These are phyloP conservation scores for Orchesellides sinensis DNA, from an alignment of 2,888 invertebrate genomes.

Conservation along the genomic window DNA sequence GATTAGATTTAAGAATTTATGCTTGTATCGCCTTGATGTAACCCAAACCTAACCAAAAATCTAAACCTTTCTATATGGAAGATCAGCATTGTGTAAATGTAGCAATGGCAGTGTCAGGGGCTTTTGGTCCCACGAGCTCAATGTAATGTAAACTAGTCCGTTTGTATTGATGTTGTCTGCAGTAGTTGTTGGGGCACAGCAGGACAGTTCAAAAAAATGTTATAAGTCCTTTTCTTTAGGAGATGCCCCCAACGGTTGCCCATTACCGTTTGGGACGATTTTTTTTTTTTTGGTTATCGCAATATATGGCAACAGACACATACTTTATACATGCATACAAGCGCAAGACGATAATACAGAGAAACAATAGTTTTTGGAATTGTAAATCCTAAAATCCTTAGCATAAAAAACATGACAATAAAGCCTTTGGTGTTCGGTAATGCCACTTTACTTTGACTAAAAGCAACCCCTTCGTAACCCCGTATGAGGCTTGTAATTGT, in stretches of 20 bases:
- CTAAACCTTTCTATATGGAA: too few relatives aligned
- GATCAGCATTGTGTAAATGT: too few relatives aligned
- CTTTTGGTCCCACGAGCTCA: not conserved
- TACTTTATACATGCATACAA: not conserved
- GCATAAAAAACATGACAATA: constrained; percentile 34
- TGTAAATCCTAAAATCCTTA: constrained; percentile 37
- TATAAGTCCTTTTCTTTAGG: constrained; percentile 54
- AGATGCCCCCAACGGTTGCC: constrained; percentile 62
- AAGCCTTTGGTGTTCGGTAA: constrained; percentile 9
- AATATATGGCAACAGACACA: not conserved
- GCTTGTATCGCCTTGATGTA: too few relatives aligned
- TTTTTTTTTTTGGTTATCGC: constrained; percentile 39
- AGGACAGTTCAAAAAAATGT: constrained; percentile 57
- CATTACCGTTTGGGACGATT: constrained; percentile 62
- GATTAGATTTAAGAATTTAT: too few relatives aligned
- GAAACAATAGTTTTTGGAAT: constrained; percentile 30
- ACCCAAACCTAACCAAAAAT: too few relatives aligned
- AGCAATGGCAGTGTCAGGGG: not conserved
- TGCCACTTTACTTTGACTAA: not conserved
- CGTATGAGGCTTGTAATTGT: constrained; percentile 18
- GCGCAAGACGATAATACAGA: not conserved
- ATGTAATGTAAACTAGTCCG: not conserved
- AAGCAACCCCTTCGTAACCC: constrained; percentile 33
- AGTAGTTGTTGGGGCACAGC: constrained; percentile 60
- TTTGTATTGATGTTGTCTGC: constrained; percentile 32